Evolutionary conservation across 2,888 invertebrate genomes (phyloP).

Genomic region (Dolichopus griseipennis): DNA sequence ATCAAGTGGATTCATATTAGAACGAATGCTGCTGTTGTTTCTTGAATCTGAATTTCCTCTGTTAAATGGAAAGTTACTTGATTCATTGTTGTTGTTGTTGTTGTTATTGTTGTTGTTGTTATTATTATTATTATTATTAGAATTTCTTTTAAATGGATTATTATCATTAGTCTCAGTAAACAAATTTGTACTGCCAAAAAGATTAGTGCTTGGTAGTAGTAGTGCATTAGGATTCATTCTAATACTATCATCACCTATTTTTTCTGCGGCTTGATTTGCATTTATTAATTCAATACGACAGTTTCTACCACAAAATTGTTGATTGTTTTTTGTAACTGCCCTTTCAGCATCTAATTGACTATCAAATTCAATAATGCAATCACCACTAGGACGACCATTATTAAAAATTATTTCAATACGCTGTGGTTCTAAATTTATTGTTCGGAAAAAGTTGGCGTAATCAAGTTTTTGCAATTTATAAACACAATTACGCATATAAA

Average conservation of each 20-base stretch:
- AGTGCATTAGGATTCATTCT: not conserved
- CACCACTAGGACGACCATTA: constrained; percentile 65
- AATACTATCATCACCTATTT: constrained; percentile 12
- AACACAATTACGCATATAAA: constrained; percentile 66
- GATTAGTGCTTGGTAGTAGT: constrained; percentile 8
- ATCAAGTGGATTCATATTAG: not conserved
- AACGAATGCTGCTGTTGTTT: not conserved
- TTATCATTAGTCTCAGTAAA: constrained; percentile 11
- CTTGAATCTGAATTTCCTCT: not conserved
- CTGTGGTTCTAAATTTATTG: constrained; percentile 64
- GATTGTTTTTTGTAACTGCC: constrained; percentile 35
- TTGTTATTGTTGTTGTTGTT: not conserved
- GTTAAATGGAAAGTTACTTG: not conserved
- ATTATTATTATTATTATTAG: not conserved
- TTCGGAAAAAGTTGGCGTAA: constrained; percentile 69
- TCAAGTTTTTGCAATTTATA: constrained; percentile 66
- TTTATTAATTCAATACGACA: constrained; percentile 25
- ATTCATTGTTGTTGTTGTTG: not conserved
- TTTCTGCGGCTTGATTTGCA: constrained; percentile 15
- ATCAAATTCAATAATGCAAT: constrained; percentile 81
- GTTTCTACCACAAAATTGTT: constrained; percentile 27
- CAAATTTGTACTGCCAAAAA: not conserved
- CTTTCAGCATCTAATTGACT: constrained; percentile 57
- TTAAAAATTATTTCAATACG: constrained; percentile 72
- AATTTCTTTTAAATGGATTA: constrained; percentile 2